phyloP scores from a whole-genome alignment of 2,888 invertebrate genomes.

The Torymus tubicola region DNA sequence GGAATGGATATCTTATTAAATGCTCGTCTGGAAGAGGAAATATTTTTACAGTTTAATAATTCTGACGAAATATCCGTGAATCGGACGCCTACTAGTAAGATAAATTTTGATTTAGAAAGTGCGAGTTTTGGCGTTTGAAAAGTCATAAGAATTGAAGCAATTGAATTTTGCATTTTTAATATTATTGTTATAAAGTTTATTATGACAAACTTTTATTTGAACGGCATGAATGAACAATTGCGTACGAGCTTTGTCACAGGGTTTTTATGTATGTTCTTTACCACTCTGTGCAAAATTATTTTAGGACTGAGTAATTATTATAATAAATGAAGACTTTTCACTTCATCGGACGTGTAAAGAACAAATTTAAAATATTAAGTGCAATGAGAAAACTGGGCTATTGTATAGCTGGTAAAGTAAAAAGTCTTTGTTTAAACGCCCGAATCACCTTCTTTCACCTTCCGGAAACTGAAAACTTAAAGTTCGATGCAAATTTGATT shows the following conservation, averaged over 20 bases:
- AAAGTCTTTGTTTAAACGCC: constrained; percentile 54
- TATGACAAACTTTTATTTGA: constrained; percentile 48
- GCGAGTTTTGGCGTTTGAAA: constrained; percentile 57
- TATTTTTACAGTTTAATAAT: constrained; percentile 59
- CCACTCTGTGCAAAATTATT: constrained; percentile 53
- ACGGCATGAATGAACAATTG: constrained; percentile 48
- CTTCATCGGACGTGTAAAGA: constrained; percentile 27
- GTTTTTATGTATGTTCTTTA: constrained; percentile 40
- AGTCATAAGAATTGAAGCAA: constrained; percentile 45
- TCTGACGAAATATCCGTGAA: constrained; percentile 47
- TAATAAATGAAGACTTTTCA: constrained; percentile 53
- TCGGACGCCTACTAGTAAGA: constrained; percentile 45
- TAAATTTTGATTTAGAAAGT: constrained; percentile 52
- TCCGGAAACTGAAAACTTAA: constrained; percentile 40
- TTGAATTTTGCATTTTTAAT: constrained; percentile 54
- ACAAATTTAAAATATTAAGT: constrained; percentile 26
- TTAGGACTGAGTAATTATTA: constrained; percentile 56
- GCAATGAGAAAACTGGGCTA: constrained; percentile 31
- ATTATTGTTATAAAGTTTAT: constrained; percentile 48
- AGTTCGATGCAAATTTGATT: constrained; percentile 44
- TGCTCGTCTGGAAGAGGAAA: constrained; percentile 67
- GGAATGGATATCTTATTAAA: constrained; percentile 69
- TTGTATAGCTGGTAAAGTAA: constrained; percentile 29
- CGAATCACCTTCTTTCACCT: constrained; percentile 55
- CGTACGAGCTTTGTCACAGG: constrained; percentile 50